Percentiles rank a stretch among this genome's conserved stretches.
Evolutionary conservation across 2,888 invertebrate species (phyloP).

Genomic region (Hedya salicella): DNA sequence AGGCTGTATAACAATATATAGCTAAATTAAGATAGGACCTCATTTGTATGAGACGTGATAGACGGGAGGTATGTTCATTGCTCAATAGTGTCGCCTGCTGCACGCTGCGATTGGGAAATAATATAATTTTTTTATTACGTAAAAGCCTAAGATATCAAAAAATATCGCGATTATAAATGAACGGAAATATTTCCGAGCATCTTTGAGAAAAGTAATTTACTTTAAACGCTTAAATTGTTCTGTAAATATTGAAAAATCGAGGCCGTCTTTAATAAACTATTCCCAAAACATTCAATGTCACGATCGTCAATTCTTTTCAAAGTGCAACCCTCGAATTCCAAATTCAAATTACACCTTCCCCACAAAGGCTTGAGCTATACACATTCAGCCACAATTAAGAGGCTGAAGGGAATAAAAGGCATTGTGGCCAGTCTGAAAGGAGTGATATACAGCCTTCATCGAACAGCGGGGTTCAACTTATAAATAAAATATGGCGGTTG

Average conservation of each 20-base stretch:
- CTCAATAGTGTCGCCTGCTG: no score
- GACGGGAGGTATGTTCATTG: no score
- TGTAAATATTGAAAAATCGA: background rate
- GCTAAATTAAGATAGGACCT: no score
- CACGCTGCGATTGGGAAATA: no score
- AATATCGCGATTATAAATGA: no score
- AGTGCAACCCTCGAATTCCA: slow-evolving; percentile 28
- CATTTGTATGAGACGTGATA: no score
- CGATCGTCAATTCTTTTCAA: slow-evolving; percentile 23
- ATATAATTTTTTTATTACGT: no score
- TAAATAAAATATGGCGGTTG: slow-evolving; percentile 75
- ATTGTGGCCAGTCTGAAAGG: slow-evolving; percentile 58
- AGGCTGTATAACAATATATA: no score
- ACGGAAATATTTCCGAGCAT: no score
- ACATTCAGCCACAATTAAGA: slow-evolving; percentile 50
- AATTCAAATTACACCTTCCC: slow-evolving; percentile 41
- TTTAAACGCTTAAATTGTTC: background rate
- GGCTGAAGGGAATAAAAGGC: slow-evolving; percentile 49
- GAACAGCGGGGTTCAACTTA: slow-evolving; percentile 65
- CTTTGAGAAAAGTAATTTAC: background rate
- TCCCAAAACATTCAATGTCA: slow-evolving; percentile 20
- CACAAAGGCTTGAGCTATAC: slow-evolving; percentile 39
- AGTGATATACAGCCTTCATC: slow-evolving; percentile 63
- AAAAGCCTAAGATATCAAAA: no score
- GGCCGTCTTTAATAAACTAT: background rate